phyloP scores from a whole-genome alignment of 2,888 invertebrate genomes.

The Troides aeacus region DNA sequence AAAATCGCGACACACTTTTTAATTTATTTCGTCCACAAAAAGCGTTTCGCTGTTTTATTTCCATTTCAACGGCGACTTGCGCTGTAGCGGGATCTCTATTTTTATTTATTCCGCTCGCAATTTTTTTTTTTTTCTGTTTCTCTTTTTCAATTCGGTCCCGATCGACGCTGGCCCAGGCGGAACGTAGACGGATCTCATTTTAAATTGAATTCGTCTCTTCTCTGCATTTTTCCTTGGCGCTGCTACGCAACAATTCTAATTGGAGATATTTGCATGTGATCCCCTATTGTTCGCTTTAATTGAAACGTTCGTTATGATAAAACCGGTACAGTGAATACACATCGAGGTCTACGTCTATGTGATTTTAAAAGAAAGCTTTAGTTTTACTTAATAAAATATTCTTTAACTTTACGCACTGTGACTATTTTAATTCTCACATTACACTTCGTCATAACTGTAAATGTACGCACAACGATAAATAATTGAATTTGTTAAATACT shows the following conservation, averaged over 20 bases:
- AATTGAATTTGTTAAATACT: background rate
- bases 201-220: conserved; percentile 72
- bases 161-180: conserved; percentile 72
- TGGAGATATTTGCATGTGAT: conserved; percentile 70
- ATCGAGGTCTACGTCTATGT: conserved; percentile 1
- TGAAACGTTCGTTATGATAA: conserved; percentile 52
- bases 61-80: conserved; percentile 79
- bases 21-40: conserved; percentile 80
- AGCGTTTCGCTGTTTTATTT: conserved; percentile 76
- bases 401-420: background rate
- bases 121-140: conserved; percentile 49
- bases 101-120: conserved; percentile 72
- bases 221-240: conserved; percentile 68
- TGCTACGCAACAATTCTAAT: conserved; percentile 69
- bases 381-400: background rate
- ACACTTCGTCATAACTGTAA: background rate
- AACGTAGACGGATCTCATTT: conserved; percentile 77
- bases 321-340: conserved; percentile 39
- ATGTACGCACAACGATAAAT: background rate
- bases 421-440: conserved; percentile 1
- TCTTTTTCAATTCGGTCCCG: conserved; percentile 73
- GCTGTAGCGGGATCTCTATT: conserved; percentile 79
- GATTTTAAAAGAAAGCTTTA: background rate
- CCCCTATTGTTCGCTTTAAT: conserved; percentile 60
- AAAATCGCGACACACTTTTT: conserved; percentile 77